A percentile compares a stretch with the other conserved stretches of the same genome.
phyloP scores from a whole-genome alignment of 2,113 vertebrate species.

The Cariama cristata region DNA sequence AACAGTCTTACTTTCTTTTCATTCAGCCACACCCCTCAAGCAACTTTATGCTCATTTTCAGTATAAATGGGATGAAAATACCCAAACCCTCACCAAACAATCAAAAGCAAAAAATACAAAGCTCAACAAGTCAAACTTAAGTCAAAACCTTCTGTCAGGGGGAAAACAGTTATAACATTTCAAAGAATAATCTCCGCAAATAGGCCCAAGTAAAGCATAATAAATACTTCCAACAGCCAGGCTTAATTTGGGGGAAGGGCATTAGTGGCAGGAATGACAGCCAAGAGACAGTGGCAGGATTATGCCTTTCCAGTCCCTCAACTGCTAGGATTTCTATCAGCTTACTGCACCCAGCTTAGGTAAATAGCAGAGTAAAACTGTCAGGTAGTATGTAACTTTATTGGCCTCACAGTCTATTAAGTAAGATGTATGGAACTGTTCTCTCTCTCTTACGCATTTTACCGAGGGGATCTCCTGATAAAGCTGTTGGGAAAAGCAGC shows the following conservation, averaged over 20 bases:
- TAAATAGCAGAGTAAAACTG: background rate
- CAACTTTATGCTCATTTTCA: background rate
- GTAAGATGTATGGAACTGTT: background rate
- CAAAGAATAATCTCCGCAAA: background rate
- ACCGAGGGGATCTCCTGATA: background rate
- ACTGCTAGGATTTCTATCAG: background rate
- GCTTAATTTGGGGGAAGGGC: background rate
- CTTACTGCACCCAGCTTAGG: background rate
- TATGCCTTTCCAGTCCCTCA: background rate
- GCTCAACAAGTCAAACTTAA: background rate
- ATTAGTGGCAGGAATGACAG: background rate
- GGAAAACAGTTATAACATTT: background rate
- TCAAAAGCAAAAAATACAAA: background rate
- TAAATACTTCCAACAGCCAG: background rate
- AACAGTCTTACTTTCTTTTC: background rate
- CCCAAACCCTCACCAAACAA: background rate
- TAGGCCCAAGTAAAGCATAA: background rate
- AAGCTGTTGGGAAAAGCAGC: background rate
- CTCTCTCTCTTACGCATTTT: fast-evolving
- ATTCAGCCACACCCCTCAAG: background rate
- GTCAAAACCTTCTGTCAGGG: background rate
- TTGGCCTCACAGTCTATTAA: background rate
- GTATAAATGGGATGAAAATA: background rate
- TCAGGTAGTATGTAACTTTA: background rate
- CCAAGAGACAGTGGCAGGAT: background rate